Percentiles rank a stretch among this genome's conserved stretches.
Conservation (phyloP, 2,113 vertebrate genomes). For the Equus quagga region DNA sequence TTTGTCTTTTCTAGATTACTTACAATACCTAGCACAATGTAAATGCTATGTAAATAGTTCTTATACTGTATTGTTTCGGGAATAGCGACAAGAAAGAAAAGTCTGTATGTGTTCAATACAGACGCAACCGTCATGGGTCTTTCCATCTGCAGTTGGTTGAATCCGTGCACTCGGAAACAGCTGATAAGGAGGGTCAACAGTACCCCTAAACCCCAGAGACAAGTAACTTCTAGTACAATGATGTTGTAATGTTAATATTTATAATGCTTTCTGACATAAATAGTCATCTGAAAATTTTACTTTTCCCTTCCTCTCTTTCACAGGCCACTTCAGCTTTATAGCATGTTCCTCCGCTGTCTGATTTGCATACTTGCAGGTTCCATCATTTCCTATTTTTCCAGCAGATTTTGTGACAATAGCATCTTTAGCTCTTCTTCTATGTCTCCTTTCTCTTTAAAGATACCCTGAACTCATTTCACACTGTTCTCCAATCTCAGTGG, state of each 20-base stretch:
- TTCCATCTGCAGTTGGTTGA: too few species aligned
- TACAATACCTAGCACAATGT: too few species aligned
- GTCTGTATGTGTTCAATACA: too few species aligned
- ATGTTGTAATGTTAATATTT: not conserved
- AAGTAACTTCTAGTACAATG: not conserved
- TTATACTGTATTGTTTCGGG: too few species aligned
- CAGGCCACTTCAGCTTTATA: not conserved
- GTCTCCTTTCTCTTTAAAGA: not conserved
- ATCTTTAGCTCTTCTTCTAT: not conserved
- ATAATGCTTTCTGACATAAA: constrained; percentile 13
- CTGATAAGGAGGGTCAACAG: too few species aligned
- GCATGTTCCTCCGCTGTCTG: not conserved
- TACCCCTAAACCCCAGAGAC: not conserved
- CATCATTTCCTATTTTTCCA: not conserved
- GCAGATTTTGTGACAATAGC: not conserved
- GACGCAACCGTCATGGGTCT: too few species aligned
- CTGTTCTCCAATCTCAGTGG: not conserved
- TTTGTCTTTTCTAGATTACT: too few species aligned
- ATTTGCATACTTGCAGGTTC: not conserved
- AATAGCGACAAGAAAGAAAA: too few species aligned
- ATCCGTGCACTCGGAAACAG: too few species aligned
- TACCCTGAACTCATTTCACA: not conserved
- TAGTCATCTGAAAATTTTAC: not conserved
- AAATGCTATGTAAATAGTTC: too few species aligned
- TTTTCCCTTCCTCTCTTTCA: not conserved